phyloP scores from a whole-genome alignment of 30 jellyfish, hydroid and myxozoan species.

The Turritopsis dohrnii region DNA sequence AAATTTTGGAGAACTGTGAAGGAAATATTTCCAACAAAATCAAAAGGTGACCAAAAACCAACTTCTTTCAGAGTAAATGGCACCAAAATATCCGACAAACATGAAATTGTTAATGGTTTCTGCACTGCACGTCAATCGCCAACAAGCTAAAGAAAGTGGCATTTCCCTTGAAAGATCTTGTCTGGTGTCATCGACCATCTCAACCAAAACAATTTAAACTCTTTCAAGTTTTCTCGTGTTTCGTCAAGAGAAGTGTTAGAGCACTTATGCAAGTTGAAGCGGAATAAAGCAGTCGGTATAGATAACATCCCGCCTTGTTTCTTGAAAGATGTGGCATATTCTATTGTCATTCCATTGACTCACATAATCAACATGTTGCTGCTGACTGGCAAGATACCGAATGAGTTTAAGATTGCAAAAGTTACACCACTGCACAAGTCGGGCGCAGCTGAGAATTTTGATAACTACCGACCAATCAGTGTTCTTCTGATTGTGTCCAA shows the following conservation, averaged over 20 bases:
- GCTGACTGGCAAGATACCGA: slow-evolving; percentile 41
- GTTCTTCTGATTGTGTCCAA: slow-evolving; percentile 35
- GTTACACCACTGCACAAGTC: slow-evolving; percentile 37
- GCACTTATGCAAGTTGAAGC: slow-evolving; percentile 8
- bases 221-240: neutral
- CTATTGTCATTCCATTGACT: slow-evolving; percentile 39
- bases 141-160: neutral
- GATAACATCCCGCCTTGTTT: slow-evolving; percentile 49
- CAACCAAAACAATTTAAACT: neutral
- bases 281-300: slow-evolving; percentile 38
- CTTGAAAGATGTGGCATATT: slow-evolving; percentile 27
- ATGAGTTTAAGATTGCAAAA: slow-evolving; percentile 61
- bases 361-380: slow-evolving; percentile 41
- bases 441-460: slow-evolving; percentile 35
- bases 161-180: neutral
- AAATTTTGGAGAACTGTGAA: neutral
- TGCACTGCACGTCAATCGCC: neutral
- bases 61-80: slow-evolving; percentile 1
- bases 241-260: too few species aligned
- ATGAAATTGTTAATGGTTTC: neutral
- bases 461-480: slow-evolving; percentile 31
- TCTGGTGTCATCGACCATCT: neutral
- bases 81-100: neutral
- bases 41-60: slow-evolving; percentile 1
- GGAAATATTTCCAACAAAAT: neutral